Evolutionary conservation across 2,797 vertebrate genomes (phyloP), one percentile per base, ranked within the genome.

Genomic region (Enteromius radiatus): DNA sequence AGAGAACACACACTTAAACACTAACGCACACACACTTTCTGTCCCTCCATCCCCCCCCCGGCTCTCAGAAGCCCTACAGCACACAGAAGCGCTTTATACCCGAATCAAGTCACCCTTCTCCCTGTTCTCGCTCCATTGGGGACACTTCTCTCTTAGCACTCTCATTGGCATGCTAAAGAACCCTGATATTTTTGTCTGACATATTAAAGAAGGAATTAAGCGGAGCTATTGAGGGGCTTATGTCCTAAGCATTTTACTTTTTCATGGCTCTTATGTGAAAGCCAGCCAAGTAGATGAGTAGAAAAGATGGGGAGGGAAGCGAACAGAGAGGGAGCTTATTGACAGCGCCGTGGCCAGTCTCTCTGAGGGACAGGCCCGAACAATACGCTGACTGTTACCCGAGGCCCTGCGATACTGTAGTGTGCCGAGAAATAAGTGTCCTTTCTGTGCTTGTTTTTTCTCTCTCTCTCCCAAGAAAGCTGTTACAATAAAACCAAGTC

Each of bases 311-410:
- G 86, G 89, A 90, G 91, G 90, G 90, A 88, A 88, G 85, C 79
- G 87, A 90, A 89, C 90, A 90, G 91, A 71, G 56, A 90, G 92
- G 92, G 92, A 92, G 91, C 91, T 93, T 91, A 92, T 93, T 94
- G 92, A 95, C 86, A 90, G 91, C 90, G 86, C 91, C 91, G 90
- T 89, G 52, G 81, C 92, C 81, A 85, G 87, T 90, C 89, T 84
- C 89, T 94, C 94, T 92, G 93, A 95, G 92, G 92, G 94, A 94
- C 93, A 93, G 92, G 91, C 88, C 91, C 92, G 93, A 95, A 96
- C 95, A 96, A 95, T 95, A 91, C 91, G 28, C 92, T 91, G 92
- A 93, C 95, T 96, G 94, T 97, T 95, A 92, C 93, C 91, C 90
- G 76, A 84, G 89, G 91, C 89, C 89, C 89, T 88, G 87, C 91